Conservation (phyloP, 2,113 vertebrate genomes). For the Hippocampus zosterae region DNA sequence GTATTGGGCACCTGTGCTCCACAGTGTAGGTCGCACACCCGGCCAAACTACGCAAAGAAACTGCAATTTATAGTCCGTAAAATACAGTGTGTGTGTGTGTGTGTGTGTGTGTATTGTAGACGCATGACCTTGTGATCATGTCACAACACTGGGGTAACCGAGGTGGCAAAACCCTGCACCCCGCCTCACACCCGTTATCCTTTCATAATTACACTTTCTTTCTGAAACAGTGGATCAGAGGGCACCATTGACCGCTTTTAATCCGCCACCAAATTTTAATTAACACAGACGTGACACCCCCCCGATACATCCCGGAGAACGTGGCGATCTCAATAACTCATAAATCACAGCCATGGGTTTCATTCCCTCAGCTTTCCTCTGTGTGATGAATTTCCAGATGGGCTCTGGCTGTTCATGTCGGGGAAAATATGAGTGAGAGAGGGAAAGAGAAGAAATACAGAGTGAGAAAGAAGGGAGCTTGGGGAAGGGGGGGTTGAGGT, state of each 20-base stretch:
- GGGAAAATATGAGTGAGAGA: constrained; percentile 35
- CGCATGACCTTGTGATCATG: constrained; percentile 2
- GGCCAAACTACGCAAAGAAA: no score
- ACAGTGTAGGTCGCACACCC: no score
- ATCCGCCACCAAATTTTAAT: constrained; percentile 73
- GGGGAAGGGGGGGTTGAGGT: constrained; percentile 4
- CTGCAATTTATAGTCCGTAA: no score
- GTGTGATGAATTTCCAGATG: constrained; percentile 68
- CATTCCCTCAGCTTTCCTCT: constrained; percentile 46
- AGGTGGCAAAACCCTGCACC: neutral
- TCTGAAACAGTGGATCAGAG: constrained; percentile 67
- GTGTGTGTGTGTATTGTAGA: neutral
- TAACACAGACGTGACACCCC: constrained; percentile 68
- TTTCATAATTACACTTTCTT: constrained; percentile 71
- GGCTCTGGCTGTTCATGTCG: constrained; percentile 56
- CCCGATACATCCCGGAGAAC: constrained; percentile 61
- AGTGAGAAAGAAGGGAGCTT: constrained; percentile 11
- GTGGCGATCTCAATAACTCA: constrained; percentile 68
- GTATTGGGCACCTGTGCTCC: no score
- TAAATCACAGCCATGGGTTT: constrained; percentile 67
- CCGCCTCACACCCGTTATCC: constrained; percentile 55
- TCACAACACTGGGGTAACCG: constrained; percentile 12
- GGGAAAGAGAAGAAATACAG: neutral
- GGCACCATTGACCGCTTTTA: constrained; percentile 71
- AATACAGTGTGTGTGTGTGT: no score